Base-by-base conservation (phyloP, 2,113 vertebrate species). In the Falco punctatus region DNA sequence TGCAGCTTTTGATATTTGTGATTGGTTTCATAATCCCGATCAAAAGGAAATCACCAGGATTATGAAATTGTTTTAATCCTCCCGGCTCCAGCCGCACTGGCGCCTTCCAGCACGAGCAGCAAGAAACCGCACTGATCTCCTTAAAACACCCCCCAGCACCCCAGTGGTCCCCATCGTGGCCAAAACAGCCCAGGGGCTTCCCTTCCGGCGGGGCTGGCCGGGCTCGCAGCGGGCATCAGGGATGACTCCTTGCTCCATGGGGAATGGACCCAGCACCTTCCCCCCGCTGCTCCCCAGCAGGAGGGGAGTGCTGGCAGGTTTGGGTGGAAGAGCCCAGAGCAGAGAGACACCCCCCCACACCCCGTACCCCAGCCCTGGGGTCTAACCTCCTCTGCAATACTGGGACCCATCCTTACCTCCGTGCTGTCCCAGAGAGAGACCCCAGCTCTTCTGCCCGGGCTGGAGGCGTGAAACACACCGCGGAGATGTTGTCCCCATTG, bases 1-100 rank as follows among this genome's bases (percentile, higher is more conserved):
- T 17, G 32, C 52, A 4, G 95, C 96, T 97, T 98, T 97, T 97
- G 97, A 97, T 97, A 97, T 98, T 97, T 67, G 61, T 97, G 97
- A 97, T 97, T 98, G 97, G 96, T 97, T 98, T 98, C 97, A 98
- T 98, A 98, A 98, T 98, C 97, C 97, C 70, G 70, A 97, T 96
- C 94, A 94, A 97, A 96, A 97, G 96, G 96, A 97, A 97, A 96
- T 95, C 92, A 62, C 92, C 88, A 58, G 97, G 97, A 98, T 98
- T 98, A 98, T 96, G 86, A 97, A 96, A 97, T 96, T 96, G 96
- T 97, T 97, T 96, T 96, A 97, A 97, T 98, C 97, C 92, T 51
- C 78, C 74, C 52, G 15, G 72, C 84, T 91, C 89, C 54, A 26
- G 94, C 78, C 20, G 1, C n/a, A 3, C 73, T 0, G 30, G 88